phyloP scores from a whole-genome alignment of 2,888 invertebrate species.

The Megamerina dolium region DNA sequence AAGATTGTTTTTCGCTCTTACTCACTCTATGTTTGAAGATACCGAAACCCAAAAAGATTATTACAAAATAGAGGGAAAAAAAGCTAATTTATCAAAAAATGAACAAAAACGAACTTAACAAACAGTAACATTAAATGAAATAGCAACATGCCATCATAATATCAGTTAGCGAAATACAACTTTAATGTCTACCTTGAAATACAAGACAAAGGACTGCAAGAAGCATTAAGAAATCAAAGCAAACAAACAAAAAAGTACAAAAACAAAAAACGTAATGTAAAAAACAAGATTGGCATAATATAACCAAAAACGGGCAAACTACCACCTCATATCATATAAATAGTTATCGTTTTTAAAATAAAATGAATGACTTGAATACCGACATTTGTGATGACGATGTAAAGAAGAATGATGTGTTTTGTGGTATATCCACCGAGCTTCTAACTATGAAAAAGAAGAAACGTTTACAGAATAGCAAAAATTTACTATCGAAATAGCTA shows the following conservation, averaged over 20 bases:
- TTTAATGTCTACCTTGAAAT: conserved; percentile 8
- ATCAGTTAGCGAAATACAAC: conserved; percentile 5
- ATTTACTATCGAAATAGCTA: neutral
- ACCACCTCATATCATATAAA: too few species aligned
- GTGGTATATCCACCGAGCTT: too few species aligned
- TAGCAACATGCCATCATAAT: neutral
- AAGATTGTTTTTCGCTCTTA: conserved; percentile 8
- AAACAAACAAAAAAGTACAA: too few species aligned
- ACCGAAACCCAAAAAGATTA: too few species aligned
- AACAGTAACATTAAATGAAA: conserved; percentile 2
- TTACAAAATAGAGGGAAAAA: neutral
- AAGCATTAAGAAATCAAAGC: too few species aligned
- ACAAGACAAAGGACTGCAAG: too few species aligned
- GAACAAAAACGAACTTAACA: conserved; percentile 1
- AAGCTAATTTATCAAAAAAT: neutral
- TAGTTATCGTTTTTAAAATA: too few species aligned
- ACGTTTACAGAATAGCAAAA: conserved; percentile 4
- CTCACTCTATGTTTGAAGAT: too few species aligned
- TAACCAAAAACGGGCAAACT: neutral
- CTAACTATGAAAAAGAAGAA: conserved; percentile 1
- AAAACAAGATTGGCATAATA: neutral
- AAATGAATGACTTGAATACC: too few species aligned
- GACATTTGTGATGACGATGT: too few species aligned
- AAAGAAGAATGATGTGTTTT: too few species aligned
- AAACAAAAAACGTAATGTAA: neutral